Conservation (phyloP, 2,888 invertebrate genomes). For the Drosophila quasianomalipes region DNA sequence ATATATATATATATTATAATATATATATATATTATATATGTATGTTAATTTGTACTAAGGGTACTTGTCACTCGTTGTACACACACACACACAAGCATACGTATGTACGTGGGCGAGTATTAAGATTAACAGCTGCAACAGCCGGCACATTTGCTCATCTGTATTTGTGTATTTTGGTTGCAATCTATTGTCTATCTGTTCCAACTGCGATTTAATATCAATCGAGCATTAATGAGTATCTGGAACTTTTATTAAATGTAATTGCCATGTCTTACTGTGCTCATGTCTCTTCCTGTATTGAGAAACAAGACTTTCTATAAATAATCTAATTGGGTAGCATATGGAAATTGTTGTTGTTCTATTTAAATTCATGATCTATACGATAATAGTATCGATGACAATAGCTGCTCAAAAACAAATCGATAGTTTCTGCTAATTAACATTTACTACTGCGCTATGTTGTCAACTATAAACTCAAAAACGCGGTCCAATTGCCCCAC, state of each 20-base stretch:
- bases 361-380: constrained; percentile 11
- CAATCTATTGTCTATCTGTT: neutral
- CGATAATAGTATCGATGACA: constrained; percentile 11
- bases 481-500: neutral
- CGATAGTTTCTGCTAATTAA: constrained; percentile 3
- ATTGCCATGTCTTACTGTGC: neutral
- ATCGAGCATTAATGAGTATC: constrained; percentile 4
- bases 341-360: constrained; percentile 21
- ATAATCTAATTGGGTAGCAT: constrained; percentile 6
- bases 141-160: neutral
- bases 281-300: neutral
- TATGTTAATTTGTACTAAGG: constrained; percentile 4
- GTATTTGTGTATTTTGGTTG: neutral
- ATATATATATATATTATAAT: neutral
- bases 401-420: neutral
- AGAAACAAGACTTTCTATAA: neutral
- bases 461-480: neutral
- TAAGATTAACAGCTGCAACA: neutral
- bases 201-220: neutral
- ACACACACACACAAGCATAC: neutral
- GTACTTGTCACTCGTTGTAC: constrained; percentile 24
- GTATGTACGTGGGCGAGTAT: neutral
- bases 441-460: neutral
- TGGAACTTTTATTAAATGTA: neutral
- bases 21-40: neutral